Evolutionary conservation across 2,797 vertebrate species (phyloP), one percentile per base, ranked within the genome.

Genomic region (Euthynnus affinis): DNA sequence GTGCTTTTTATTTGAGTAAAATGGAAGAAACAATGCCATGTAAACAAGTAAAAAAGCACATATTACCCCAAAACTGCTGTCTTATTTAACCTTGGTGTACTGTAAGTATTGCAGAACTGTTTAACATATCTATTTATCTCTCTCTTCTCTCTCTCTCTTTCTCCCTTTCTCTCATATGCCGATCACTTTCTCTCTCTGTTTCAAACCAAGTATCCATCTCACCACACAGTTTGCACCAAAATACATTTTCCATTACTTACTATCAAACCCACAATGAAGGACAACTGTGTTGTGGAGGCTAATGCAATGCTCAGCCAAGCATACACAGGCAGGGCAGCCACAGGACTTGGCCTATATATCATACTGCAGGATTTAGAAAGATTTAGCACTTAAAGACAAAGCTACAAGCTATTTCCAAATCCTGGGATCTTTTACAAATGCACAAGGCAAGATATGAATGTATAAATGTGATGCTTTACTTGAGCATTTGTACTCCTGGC

Each of bases 221-320:
- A 53, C 18, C 37, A n/a, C 61, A 73, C 77, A 71, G 62, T 82
- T 80, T 74, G 70, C 59, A 56, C 42, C 37, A 12, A 71, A 70
- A 91, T 76, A 76, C 81, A 81, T 82, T 88, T 63, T 77, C 78
- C 74, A 90, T 88, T 87, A 84, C 87, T 84, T 84, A 87, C 71
- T 80, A 71, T 87, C 74, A 77, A 81, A 91, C 80, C 70, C 82
- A 80, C 9, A 48, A 74, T 86, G 76, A 89, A 85, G 82, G 81
- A 90, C 82, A 86, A 68, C 64, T 87, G 77, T 76, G 69, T 66
- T 68, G 81, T 66, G 78, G 55, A 22, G 69, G 80, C 74, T 83
- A 90, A 91, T 87, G 81, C 71, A 74, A 85, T 69, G 76, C 83
- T 91, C 84, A 86, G 76, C 69, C 82, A 81, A 86, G 80, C 82